These are phyloP conservation scores for Antrozous pallidus DNA, from an alignment of 2,797 vertebrate genomes.

Conservation along the genomic window DNA sequence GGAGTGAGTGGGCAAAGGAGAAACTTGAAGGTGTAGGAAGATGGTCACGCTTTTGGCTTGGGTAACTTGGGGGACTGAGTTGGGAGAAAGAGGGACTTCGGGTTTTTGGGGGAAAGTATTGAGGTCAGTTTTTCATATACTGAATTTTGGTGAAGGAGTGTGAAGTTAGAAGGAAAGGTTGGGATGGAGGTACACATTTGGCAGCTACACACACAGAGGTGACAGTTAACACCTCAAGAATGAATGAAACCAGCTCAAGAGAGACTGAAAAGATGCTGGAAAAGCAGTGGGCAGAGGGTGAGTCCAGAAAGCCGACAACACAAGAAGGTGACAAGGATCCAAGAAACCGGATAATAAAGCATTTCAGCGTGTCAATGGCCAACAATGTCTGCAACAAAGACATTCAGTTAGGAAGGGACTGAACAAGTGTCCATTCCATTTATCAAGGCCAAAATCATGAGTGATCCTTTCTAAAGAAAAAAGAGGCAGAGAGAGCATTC, in stretches of 20 bases:
- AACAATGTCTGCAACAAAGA: neutral
- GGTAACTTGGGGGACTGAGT: neutral
- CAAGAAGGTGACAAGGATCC: neutral
- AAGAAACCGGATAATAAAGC: neutral
- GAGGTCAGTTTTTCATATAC: neutral
- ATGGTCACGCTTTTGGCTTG: neutral
- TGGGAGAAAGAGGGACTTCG: neutral
- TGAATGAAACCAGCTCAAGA: neutral
- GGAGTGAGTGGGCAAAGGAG: neutral
- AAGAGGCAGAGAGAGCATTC: neutral
- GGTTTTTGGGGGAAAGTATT: neutral
- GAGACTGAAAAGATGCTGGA: neutral
- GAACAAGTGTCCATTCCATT: neutral
- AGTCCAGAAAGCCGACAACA: neutral
- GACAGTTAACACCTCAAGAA: neutral
- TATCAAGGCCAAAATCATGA: neutral
- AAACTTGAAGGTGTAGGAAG: neutral
- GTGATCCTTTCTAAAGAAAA: neutral
- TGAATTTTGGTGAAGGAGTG: neutral
- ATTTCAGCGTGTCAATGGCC: accelerated
- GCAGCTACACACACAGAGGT: neutral
- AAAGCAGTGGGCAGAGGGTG: neutral
- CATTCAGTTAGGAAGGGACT: neutral
- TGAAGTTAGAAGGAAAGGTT: neutral
- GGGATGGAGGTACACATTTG: neutral